phyloP scores from a whole-genome alignment of 1,140 invertebrate genomes.

The Diploscapter pachys region DNA sequence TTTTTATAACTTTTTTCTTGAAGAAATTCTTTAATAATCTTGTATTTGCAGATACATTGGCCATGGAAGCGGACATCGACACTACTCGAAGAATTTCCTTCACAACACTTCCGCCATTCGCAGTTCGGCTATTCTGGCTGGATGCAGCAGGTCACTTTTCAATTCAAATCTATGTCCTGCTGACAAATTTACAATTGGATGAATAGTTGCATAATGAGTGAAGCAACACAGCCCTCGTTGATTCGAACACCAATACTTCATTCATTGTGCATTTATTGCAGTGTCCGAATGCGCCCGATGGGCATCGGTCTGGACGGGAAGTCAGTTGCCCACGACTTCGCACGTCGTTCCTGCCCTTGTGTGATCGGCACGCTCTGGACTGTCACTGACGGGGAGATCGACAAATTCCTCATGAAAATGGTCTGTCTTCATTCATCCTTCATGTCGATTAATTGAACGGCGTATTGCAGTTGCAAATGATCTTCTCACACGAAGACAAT shows the following conservation, averaged over 20 bases:
- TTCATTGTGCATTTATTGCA: conserved; percentile 3
- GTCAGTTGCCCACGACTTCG: conserved; percentile 46
- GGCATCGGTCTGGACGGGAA: conserved; percentile 44
- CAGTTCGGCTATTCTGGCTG: conserved; percentile 51
- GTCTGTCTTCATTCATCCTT: conserved; percentile 11
- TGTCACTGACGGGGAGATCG: conserved; percentile 51
- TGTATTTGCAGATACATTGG: conserved; percentile 45
- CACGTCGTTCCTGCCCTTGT: conserved; percentile 44
- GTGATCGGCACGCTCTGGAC: conserved; percentile 55
- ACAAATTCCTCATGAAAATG: conserved; percentile 43
- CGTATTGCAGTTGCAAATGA: conserved; percentile 10
- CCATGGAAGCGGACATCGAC: conserved; percentile 46
- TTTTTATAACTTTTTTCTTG: conserved; percentile 19
- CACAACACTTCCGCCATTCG: conserved; percentile 43
- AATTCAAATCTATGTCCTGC: background rate
- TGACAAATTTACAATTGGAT: conserved; percentile 8
- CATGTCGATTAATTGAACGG: background rate
- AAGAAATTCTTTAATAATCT: conserved; percentile 11
- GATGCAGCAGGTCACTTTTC: conserved; percentile 35
- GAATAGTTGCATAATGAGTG: too few relatives aligned
- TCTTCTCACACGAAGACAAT: conserved; percentile 5
- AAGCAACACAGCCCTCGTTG: too few relatives aligned
- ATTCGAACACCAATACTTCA: background rate
- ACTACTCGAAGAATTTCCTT: conserved; percentile 36
- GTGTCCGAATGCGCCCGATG: conserved; percentile 34